Evolutionary conservation across 2,888 invertebrate genomes (phyloP).

Genomic region (Linyphia triangularis): DNA sequence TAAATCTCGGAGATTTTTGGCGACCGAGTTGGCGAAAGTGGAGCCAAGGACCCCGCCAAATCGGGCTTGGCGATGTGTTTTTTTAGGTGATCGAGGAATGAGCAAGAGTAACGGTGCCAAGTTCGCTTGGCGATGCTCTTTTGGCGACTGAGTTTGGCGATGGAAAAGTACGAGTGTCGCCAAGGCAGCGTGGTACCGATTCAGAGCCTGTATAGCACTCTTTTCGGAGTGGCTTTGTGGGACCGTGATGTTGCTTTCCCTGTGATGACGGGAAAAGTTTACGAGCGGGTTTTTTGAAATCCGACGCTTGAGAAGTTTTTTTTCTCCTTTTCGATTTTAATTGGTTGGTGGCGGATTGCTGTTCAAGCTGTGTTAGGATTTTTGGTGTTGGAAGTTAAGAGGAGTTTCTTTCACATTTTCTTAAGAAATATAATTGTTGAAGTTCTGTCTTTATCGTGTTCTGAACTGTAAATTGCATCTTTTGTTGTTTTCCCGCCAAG

Average conservation of each 20-base stretch:
- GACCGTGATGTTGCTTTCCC: background rate
- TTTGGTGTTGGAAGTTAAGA: background rate
- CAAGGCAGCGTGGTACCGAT: constrained; percentile 19
- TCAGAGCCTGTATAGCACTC: constrained; percentile 53
- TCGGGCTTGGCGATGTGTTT: too few relatives aligned
- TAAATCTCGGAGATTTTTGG: constrained; percentile 44
- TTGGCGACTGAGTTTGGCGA: constrained; percentile 56
- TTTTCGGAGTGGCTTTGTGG: constrained; percentile 10
- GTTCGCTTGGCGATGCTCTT: too few relatives aligned
- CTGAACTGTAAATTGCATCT: too few relatives aligned
- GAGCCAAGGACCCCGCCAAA: constrained; percentile 21
- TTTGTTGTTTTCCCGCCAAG: too few relatives aligned
- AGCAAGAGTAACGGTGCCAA: too few relatives aligned
- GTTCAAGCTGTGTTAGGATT: background rate
- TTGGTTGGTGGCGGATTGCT: background rate
- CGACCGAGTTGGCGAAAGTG: background rate
- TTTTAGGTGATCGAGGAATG: too few relatives aligned
- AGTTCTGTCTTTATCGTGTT: too few relatives aligned
- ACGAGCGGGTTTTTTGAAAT: constrained; percentile 56
- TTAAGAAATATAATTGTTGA: too few relatives aligned
- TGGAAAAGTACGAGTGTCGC: constrained; percentile 13
- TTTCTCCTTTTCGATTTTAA: background rate
- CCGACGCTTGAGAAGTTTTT: background rate
- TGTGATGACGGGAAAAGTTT: constrained; percentile 1
- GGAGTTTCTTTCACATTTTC: too few relatives aligned